Base-by-base conservation (phyloP, 2,888 invertebrate genomes). In the Galerucella nymphaeae region DNA sequence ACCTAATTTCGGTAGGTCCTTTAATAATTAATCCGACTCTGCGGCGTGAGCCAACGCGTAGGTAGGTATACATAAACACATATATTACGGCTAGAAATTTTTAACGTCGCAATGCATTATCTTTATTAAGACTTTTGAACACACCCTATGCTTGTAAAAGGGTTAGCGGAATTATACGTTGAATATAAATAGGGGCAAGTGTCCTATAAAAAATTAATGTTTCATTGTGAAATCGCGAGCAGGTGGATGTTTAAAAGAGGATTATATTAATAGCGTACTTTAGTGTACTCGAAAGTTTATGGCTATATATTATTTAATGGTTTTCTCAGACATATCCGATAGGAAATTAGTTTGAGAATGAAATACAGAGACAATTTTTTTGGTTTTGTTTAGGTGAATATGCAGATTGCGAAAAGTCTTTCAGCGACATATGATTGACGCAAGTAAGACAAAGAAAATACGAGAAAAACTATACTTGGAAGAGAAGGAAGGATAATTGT, bases 51-150 rank as follows among this genome's bases (percentile, higher is more conserved):
- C 59, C 16, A 59, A 38, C 30, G 50, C 50, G 48, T 23, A 23
- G 23, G 48, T 23, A 23, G 23, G 48, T 50, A 45, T 13, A 13
- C 11, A 14, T 45, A 42, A 6, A 3, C 4, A 45, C 42, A 50
- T 58, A 53, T 64, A 73, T 64, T 70, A 58, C 57, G 66, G 57
- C 66, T 70, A 63, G 66, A 64, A 30, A 67, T 73, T 70, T 73
- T 73, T 73, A 73, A 73, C 73, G 74, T 77, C 55, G 73, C 76
- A 73, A 74, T 77, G 78, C 76, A 77, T 80, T 80, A 80, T 77
- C 77, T 77, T 79, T 77, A 80, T 79, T 78, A 79, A 79, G 78
- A 78, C 78, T 77, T 78, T 66, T 74, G 70, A 77, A 79, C 77
- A 78, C 78, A 76, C 78, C 78, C 77, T 75, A 71, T 69, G 75